A percentile compares a stretch with the other conserved stretches of the same genome.
Conservation (phyloP, 1,140 invertebrate species). For the Drosophila sechellia region DNA sequence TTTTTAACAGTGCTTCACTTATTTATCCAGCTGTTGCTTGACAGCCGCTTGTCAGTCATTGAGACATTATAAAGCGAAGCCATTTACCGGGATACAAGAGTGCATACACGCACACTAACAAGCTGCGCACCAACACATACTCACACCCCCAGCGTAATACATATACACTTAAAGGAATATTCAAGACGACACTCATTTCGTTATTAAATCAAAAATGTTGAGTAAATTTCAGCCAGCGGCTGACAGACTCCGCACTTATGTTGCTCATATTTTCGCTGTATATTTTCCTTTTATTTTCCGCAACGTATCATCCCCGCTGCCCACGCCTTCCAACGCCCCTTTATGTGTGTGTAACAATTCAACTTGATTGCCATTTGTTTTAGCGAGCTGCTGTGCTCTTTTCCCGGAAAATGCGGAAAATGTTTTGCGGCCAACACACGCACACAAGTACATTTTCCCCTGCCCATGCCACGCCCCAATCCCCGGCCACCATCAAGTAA, state of each 20-base stretch:
- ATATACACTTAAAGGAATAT: constrained; percentile 7
- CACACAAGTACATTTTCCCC: constrained; percentile 23
- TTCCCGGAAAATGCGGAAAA: constrained; percentile 56
- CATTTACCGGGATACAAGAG: constrained; percentile 38
- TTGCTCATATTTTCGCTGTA: constrained; percentile 27
- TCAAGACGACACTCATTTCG: constrained; percentile 58
- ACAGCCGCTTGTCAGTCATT: constrained; percentile 44
- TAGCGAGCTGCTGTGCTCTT: constrained; percentile 56
- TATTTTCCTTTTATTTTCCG: constrained; percentile 9
- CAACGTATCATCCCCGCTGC: background rate
- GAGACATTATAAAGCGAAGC: constrained; percentile 45
- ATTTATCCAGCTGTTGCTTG: constrained; percentile 45
- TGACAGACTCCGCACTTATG: constrained; percentile 25
- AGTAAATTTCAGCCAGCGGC: constrained; percentile 69
- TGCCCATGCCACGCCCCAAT: background rate
- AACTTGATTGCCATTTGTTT: constrained; percentile 81
- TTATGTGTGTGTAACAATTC: constrained; percentile 63
- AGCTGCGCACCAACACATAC: background rate
- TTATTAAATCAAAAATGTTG: constrained; percentile 81
- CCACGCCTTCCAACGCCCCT: background rate
- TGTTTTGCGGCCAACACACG: constrained; percentile 78
- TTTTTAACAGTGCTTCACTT: constrained; percentile 16
- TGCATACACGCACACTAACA: constrained; percentile 3
- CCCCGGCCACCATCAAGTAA: constrained; percentile 44
- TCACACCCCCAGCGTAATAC: background rate